Percentiles rank a stretch among this genome's conserved stretches.
Conservation (phyloP, 2,888 invertebrate species). For the Bellardia bayeri region DNA sequence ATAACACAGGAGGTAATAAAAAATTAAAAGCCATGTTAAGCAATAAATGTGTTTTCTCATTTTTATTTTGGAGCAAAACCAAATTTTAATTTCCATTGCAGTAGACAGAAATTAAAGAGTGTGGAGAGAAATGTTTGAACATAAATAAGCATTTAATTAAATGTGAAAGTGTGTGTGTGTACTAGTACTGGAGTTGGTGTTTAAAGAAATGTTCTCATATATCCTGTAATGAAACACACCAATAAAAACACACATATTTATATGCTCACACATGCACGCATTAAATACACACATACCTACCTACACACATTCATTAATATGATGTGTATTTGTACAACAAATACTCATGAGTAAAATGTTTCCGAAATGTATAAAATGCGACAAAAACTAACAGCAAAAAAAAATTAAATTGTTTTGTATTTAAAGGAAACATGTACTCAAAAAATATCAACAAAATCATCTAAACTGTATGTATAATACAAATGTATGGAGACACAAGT, state of each 20-base stretch:
- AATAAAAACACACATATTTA: conserved; percentile 16
- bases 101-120: conserved; percentile 9
- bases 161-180: not conserved
- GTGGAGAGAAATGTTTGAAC: not conserved
- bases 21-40: conserved; percentile 35
- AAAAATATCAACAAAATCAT: not conserved
- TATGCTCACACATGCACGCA: conserved; percentile 12
- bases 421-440: conserved; percentile 11
- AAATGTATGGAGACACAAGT: not conserved
- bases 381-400: not conserved
- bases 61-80: not conserved
- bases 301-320: conserved; percentile 2
- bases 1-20: conserved; percentile 23
- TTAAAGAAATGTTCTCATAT: conserved; percentile 34
- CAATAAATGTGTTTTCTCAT: conserved; percentile 2
- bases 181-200: not conserved
- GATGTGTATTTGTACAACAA: conserved; percentile 20
- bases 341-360: conserved; percentile 39
- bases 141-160: not conserved
- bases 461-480: not conserved
- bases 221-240: conserved; percentile 31
- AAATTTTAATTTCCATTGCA: conserved; percentile 11
- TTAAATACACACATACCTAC: conserved; percentile 8
- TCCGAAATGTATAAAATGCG: conserved; percentile 19
- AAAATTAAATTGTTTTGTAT: conserved; percentile 45